Conservation (phyloP, 2,113 vertebrate genomes). For the Boleophthalmus pectinirostris region DNA sequence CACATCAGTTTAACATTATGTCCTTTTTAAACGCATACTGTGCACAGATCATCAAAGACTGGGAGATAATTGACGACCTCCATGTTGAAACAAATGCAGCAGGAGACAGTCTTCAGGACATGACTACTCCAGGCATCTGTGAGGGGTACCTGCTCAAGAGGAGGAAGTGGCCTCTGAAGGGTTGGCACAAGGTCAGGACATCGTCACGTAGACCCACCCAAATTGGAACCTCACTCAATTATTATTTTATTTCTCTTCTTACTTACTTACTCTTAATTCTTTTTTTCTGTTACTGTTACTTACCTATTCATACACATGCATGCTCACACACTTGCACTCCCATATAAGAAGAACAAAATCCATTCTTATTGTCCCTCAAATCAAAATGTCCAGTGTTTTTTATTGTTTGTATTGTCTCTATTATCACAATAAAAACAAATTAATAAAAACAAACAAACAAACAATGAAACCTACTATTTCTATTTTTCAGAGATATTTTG, state of each 20-base stretch:
- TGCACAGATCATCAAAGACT: conserved; percentile 75
- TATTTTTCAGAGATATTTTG: conserved; percentile 84
- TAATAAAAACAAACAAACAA: too few relatives aligned
- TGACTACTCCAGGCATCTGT: conserved; percentile 73
- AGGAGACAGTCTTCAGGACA: conserved; percentile 57
- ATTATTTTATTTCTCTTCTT: too few relatives aligned
- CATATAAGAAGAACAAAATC: too few relatives aligned
- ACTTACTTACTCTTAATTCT: too few relatives aligned
- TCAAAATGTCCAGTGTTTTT: too few relatives aligned
- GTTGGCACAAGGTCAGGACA: conserved; percentile 91
- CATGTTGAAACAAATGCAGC: conserved; percentile 22
- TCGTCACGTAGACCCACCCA: neutral
- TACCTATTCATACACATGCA: too few relatives aligned
- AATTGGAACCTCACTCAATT: too few relatives aligned
- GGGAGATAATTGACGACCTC: conserved; percentile 88
- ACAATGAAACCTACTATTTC: neutral
- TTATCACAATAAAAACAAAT: too few relatives aligned
- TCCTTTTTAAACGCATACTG: conserved; percentile 5
- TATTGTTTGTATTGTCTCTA: too few relatives aligned
- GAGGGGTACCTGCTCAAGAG: conserved; percentile 93
- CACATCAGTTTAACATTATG: neutral
- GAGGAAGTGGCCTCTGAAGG: conserved; percentile 94
- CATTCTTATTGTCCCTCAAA: too few relatives aligned
- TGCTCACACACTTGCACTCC: too few relatives aligned
- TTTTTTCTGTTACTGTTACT: too few relatives aligned